Percentiles rank a stretch among this genome's conserved stretches.
phyloP scores from a whole-genome alignment of 2,797 vertebrate species.

The Hemitrygon akajei region DNA sequence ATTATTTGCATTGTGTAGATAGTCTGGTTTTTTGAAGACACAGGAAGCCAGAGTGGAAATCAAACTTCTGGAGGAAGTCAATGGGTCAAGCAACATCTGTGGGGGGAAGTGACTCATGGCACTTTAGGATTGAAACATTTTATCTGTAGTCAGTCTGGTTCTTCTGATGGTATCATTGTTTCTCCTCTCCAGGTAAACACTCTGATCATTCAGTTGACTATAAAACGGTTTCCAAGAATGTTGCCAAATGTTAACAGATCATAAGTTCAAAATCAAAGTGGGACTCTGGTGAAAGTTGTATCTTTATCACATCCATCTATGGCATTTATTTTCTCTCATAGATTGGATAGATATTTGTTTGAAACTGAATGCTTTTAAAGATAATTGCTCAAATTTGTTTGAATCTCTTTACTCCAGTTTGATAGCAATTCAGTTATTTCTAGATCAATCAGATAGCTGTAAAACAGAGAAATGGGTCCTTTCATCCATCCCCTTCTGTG shows the following conservation, averaged over 20 bases:
- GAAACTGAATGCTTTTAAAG: neutral
- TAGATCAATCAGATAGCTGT: neutral
- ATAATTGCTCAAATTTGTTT: neutral
- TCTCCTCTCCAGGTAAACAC: neutral
- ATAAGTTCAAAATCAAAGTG: neutral
- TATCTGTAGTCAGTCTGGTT: too few species aligned
- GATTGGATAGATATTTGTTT: neutral
- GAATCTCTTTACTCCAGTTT: neutral
- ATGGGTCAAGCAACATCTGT: too few species aligned
- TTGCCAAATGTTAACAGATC: neutral
- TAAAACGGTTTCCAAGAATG: neutral
- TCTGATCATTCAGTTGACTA: neutral
- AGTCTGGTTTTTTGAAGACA: neutral
- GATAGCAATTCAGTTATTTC: neutral
- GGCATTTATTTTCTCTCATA: neutral
- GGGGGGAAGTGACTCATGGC: too few species aligned
- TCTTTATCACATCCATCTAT: neutral
- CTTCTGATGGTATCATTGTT: neutral
- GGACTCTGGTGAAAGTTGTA: too few species aligned
- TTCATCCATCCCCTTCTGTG: too few species aligned
- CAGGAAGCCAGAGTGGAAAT: too few species aligned
- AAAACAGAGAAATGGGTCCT: too few species aligned
- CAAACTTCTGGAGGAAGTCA: too few species aligned
- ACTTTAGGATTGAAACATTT: too few species aligned
- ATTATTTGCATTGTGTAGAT: neutral